These are phyloP conservation scores for Microcebus griseorufus DNA, from an alignment of 2,113 vertebrate species.

Conservation along the genomic window DNA sequence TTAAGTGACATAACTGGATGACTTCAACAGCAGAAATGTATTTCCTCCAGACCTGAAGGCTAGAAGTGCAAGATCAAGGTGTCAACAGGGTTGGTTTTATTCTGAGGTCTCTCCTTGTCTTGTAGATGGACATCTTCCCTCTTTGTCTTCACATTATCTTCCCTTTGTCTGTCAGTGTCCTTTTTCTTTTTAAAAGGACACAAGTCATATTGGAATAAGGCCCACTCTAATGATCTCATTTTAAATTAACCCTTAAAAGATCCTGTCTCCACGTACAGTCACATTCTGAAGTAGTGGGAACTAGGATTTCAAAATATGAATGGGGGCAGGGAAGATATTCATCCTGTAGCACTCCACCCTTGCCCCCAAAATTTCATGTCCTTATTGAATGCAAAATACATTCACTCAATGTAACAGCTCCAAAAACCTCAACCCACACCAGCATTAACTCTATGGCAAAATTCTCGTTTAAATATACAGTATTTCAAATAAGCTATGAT, in stretches of 20 bases:
- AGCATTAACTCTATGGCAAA: not conserved
- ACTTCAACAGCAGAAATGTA: not conserved
- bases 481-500: not conserved
- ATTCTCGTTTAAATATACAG: not conserved
- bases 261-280: fast-evolving
- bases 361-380: not conserved
- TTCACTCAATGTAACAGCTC: not conserved
- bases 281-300: not conserved
- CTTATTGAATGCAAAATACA: not conserved
- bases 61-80: not conserved
- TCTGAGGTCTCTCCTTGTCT: not conserved
- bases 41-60: not conserved
- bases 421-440: not conserved
- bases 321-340: not conserved
- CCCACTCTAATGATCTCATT: not conserved
- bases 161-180: not conserved
- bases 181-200: not conserved
- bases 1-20: not conserved
- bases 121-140: not conserved
- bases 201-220: not conserved
- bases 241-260: not conserved
- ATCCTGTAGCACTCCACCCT: not conserved
- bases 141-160: not conserved
- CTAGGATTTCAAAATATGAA: not conserved
- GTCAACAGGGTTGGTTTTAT: not conserved